These are phyloP conservation scores for Lepilemur septentrionalis DNA, from an alignment of 2,797 vertebrate species.

Conservation along the genomic window DNA sequence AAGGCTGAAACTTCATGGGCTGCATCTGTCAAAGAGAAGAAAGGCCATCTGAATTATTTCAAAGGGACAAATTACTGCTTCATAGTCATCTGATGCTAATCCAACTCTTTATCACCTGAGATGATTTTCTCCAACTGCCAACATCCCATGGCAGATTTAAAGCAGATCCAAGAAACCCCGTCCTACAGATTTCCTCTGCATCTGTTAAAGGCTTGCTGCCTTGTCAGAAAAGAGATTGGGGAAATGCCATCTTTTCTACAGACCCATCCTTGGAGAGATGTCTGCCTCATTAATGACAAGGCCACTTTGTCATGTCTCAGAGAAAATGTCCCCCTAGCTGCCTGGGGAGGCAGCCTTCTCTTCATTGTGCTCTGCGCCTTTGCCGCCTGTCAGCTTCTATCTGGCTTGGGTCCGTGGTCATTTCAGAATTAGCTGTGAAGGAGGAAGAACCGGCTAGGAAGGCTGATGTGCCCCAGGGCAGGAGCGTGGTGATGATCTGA, in stretches of 20 bases:
- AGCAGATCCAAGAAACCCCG: conserved; percentile 21
- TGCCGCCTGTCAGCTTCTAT: conserved; percentile 9
- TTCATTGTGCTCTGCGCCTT: neutral
- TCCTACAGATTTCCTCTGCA: neutral
- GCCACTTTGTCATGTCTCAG: conserved; percentile 44
- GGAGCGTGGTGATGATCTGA: neutral
- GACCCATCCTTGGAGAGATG: conserved; percentile 43
- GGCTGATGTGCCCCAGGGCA: neutral
- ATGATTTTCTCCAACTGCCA: conserved; percentile 40
- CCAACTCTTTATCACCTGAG: conserved; percentile 30
- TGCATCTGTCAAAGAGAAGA: conserved; percentile 46
- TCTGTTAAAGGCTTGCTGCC: conserved; percentile 6
- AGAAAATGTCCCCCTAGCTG: neutral
- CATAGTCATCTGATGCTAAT: conserved; percentile 32
- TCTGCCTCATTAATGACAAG: conserved; percentile 59
- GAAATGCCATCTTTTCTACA: conserved; percentile 29
- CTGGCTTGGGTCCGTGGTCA: neutral
- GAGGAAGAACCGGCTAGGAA: neutral
- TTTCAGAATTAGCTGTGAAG: conserved; percentile 17
- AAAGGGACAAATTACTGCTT: conserved; percentile 23
- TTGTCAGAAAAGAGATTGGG: conserved; percentile 34
- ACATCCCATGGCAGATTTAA: conserved; percentile 40
- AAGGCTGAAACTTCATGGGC: conserved; percentile 3
- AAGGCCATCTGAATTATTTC: conserved; percentile 16
- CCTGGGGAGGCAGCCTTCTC: neutral